Evolutionary conservation across 2,797 vertebrate species (phyloP), one percentile per base, ranked within the genome.

Genomic region (Borostomias antarcticus): DNA sequence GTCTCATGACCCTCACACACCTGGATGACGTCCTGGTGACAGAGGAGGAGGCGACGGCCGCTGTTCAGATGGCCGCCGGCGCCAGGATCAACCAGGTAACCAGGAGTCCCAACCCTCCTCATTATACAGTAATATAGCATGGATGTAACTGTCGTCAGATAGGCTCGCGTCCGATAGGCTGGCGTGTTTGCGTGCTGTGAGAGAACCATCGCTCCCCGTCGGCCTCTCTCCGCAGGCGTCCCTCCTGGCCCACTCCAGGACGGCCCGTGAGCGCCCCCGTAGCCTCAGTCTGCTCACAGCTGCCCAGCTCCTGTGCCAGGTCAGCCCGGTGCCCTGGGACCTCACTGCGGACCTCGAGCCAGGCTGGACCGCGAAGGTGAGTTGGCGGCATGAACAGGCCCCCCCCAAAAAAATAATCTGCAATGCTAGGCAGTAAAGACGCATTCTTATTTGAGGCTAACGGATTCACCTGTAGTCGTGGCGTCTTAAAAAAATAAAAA

Each of bases 281-380:
- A 77, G 89, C 68, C 92, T 96, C 70, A 96, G 92, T 75, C 77
- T 94, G 74, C 88, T 94, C 74, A 90, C 93, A 62, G 89, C 88
- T 51, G 88, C 93, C 68, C 93, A 94, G 83, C 91, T 95, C 64
- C 78, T 96, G 29, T 91, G 84, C 80, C 81, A 84, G 64, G 85
- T 91, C 73, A 88, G 72, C 77, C 86, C 87, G 64, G 85, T 89
- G 35, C 91, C 89, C 53, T 88, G 89, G 81, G 80, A 83, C 76
- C 58, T 82, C 8, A 68, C 62, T 59, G 70, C 30, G 77, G 84
- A 90, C 30, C 81, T 80, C 26, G 85, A 83, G 69, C 88, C 76
- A 78, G 92, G 89, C 76, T 96, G 94, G 94, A 83, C 82, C 61
- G 68, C 75, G 65, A 86, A 86, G 91, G 94, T 95, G 84, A 87